Evolutionary conservation across 1,140 invertebrate genomes (phyloP).

Genomic region (Orchesella cincta): DNA sequence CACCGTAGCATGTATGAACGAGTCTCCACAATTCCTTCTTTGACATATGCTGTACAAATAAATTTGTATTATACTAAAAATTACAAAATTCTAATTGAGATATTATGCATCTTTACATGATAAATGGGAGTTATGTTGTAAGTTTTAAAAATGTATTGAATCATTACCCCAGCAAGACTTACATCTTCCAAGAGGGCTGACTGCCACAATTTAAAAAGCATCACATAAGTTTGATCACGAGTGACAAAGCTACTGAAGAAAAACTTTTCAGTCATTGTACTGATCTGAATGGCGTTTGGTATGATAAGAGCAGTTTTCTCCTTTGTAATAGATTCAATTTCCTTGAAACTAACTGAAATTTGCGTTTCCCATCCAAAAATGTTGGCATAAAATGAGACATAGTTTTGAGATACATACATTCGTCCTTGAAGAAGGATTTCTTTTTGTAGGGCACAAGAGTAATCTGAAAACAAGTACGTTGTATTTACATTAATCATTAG

Average conservation of each 20-base stretch:
- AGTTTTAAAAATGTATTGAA: constrained; percentile 15
- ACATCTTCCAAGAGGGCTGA: constrained; percentile 88
- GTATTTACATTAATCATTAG: neutral
- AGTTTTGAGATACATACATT: constrained; percentile 88
- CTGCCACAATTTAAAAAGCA: constrained; percentile 94
- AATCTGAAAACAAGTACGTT: constrained; percentile 77
- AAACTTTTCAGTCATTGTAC: constrained; percentile 72
- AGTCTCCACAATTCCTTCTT: constrained; percentile 87
- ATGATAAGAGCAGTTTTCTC: constrained; percentile 91
- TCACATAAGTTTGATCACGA: constrained; percentile 89
- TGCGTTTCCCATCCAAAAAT: constrained; percentile 86
- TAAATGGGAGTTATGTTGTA: neutral
- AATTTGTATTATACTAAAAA: constrained; percentile 7
- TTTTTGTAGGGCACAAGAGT: constrained; percentile 92
- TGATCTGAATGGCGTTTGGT: constrained; percentile 89
- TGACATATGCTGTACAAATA: constrained; percentile 68
- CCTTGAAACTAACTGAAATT: constrained; percentile 78
- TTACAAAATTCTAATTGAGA: neutral
- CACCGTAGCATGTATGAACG: constrained; percentile 87
- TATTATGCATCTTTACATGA: neutral
- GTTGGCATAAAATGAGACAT: constrained; percentile 92
- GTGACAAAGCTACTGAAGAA: constrained; percentile 91
- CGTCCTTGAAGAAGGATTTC: constrained; percentile 91
- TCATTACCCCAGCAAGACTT: constrained; percentile 48
- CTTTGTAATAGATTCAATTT: constrained; percentile 88